Conservation (phyloP, 2,888 invertebrate genomes). For the Dicyrtomina minuta region DNA sequence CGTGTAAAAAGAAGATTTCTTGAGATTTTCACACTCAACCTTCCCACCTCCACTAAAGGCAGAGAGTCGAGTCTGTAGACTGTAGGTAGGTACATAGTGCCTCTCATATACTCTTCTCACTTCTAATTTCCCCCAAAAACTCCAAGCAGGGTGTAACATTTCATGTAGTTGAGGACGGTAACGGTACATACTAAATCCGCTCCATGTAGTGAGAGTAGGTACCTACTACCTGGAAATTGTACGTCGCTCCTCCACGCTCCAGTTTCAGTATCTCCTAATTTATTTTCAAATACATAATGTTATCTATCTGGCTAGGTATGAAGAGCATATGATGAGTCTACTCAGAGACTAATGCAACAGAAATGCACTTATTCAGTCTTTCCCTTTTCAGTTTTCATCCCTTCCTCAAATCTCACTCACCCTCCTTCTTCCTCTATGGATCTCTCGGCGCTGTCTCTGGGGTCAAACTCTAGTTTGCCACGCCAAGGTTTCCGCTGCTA, state of each 20-base stretch:
- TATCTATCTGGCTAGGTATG: constrained; percentile 5
- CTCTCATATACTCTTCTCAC: background rate
- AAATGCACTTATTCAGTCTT: constrained; percentile 19
- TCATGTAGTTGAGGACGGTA: no score
- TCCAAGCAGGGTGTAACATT: no score
- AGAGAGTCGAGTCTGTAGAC: no score
- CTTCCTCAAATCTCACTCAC: background rate
- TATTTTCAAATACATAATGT: constrained; percentile 24
- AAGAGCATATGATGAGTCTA: constrained; percentile 27
- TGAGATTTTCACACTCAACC: constrained; percentile 25
- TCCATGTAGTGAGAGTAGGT: no score
- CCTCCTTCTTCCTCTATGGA: background rate
- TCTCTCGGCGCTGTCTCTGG: background rate
- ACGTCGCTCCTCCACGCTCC: background rate
- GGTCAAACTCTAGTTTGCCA: no score
- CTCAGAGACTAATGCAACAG: constrained; percentile 17
- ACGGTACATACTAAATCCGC: no score
- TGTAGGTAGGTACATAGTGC: background rate
- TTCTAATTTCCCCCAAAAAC: no score
- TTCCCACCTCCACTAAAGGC: background rate
- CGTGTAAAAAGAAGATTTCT: constrained; percentile 32
- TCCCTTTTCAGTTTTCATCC: constrained; percentile 8
- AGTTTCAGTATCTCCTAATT: constrained; percentile 14
- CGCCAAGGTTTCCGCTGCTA: no score
- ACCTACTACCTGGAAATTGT: no score